Conservation (phyloP, 2,113 vertebrate species). For the Dicentrarchus labrax region DNA sequence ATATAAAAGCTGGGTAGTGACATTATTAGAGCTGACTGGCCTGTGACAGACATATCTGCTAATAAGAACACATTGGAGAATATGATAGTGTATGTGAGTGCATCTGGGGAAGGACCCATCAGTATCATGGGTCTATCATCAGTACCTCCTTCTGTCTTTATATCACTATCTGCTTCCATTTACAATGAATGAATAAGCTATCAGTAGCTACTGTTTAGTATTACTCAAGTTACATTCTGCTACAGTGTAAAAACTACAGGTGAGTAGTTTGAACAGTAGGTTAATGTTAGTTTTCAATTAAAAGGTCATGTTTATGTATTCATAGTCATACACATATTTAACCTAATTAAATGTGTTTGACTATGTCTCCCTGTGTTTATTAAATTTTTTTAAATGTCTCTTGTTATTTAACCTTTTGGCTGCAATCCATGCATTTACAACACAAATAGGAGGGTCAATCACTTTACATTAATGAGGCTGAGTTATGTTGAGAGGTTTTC, state of each 20-base stretch:
- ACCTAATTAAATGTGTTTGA: conserved; percentile 6
- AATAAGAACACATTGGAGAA: conserved; percentile 26
- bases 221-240: conserved; percentile 11
- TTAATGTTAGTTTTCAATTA: background rate
- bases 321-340: background rate
- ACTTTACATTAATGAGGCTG: background rate
- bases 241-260: background rate
- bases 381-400: background rate
- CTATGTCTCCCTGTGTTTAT: background rate
- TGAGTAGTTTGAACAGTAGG: background rate
- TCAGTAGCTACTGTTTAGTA: background rate
- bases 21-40: conserved; percentile 8
- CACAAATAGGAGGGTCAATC: background rate
- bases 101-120: background rate
- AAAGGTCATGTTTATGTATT: conserved; percentile 3
- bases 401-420: background rate
- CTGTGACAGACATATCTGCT: conserved; percentile 16
- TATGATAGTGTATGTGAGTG: background rate
- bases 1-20: background rate
- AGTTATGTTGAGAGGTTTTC: background rate
- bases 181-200: conserved; percentile 13
- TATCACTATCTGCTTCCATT: conserved; percentile 36
- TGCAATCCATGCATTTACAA: background rate
- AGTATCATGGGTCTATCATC: conserved; percentile 13
- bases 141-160: conserved; percentile 27